Evolutionary conservation across 2,113 vertebrate genomes (phyloP), one percentile per base, ranked within the genome.

Genomic region (Tetrao urogallus): DNA sequence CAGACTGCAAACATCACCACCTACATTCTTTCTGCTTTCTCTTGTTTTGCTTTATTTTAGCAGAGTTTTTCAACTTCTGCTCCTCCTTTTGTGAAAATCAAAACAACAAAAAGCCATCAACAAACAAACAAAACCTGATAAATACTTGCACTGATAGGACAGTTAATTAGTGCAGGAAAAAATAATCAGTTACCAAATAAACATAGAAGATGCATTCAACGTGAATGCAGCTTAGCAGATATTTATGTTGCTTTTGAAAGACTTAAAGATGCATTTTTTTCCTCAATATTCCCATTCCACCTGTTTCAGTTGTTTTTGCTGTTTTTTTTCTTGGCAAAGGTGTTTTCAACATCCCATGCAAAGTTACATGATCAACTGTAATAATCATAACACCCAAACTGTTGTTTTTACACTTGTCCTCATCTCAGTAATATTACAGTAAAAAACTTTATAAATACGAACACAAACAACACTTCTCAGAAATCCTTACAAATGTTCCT

Each of bases 221-320:
- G 5, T 19, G 10, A 52, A 45, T 80, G 40, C 64, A 77, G 71
- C 83, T 88, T 84, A 94, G 34, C 45, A 89, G 73, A 25, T 90
- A 90, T 56, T 92, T 81, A 95, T 25, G 57, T 22, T 86, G 65
- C 43, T 67, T 70, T 92, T 93, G 81, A 90, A 84, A 93, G 48
- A 90, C 77, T 74, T 63, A 84, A 92, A 95, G 81, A 13, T 61
- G 50, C 5, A 38, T 42, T 88, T 86, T 81, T 16, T 25, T 38
- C 38, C 56, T 83, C 12, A 24, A 47, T 52, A 71, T 38, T 90
- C 42, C 78, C 57, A 20, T 56, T 86, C 47, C 60, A 38, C 21
- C 71, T 86, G 66, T 22, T 88, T 90, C 15, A 30, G 14, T 16
- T 86, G 17, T 32, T 57, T 57, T 58, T 58, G 30, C 11, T 47